Conservation (phyloP, 2,113 vertebrate genomes). For the Martes martes region DNA sequence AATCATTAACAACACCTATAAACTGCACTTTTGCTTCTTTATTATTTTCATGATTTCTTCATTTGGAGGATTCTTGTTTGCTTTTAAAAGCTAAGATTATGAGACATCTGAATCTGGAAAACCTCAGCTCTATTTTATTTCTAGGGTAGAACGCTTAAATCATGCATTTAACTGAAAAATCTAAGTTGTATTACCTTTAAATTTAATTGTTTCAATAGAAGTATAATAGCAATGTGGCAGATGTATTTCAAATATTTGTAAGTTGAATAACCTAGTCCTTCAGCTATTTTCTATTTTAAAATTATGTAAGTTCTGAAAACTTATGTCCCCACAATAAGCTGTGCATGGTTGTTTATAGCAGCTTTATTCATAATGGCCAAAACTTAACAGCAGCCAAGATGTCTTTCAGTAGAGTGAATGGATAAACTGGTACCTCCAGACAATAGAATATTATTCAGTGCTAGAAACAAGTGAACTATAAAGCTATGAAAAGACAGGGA, state of each 20-base stretch:
- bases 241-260: background rate
- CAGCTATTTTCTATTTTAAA: slow-evolving; percentile 12
- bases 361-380: background rate
- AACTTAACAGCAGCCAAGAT: background rate
- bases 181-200: background rate
- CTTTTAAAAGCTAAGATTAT: background rate
- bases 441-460: background rate
- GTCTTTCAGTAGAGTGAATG: background rate
- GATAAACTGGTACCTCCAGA: background rate
- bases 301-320: background rate
- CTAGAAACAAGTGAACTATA: background rate
- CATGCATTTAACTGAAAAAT: background rate
- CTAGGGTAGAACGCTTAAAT: background rate
- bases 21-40: background rate
- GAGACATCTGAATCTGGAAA: background rate
- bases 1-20: background rate
- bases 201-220: slow-evolving; percentile 9
- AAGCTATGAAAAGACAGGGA: background rate
- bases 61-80: background rate
- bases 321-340: background rate
- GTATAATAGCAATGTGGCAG: background rate
- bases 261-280: background rate
- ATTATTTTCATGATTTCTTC: background rate
- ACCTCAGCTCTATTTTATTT: background rate
- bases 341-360: background rate